Evolutionary conservation across 2,888 invertebrate species (phyloP).

Genomic region (Eupeodes latifasciatus): DNA sequence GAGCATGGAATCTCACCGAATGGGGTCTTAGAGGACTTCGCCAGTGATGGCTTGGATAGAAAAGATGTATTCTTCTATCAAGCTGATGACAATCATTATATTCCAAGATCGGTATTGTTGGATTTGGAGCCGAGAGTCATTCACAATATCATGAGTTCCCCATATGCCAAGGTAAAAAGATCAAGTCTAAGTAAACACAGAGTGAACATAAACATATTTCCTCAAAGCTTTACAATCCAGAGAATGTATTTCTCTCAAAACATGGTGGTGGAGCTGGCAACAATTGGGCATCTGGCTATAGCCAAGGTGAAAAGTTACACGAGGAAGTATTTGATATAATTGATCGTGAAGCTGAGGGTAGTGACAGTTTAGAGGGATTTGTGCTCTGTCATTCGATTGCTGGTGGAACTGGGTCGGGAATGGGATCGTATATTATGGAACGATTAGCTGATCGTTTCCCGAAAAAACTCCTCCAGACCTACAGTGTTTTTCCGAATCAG

Average conservation of each 20-base stretch:
- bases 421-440: slow-evolving; percentile 98
- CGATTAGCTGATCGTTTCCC: slow-evolving; percentile 97
- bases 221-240: slow-evolving; percentile 95
- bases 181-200: not conserved
- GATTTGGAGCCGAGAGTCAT: slow-evolving; percentile 99
- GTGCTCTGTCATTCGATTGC: slow-evolving; percentile 99
- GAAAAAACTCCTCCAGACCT: slow-evolving; percentile 98
- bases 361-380: slow-evolving; percentile 99
- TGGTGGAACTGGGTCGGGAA: slow-evolving; percentile 99
- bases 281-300: slow-evolving; percentile 99
- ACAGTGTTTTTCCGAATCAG: slow-evolving; percentile 99
- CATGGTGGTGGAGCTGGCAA: slow-evolving; percentile 99
- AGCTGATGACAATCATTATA: slow-evolving; percentile 99
- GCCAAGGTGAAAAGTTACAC: slow-evolving; percentile 95
- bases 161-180: slow-evolving; percentile 92
- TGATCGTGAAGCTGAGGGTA: slow-evolving; percentile 99
- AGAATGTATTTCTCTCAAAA: slow-evolving; percentile 98
- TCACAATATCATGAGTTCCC: slow-evolving; percentile 97
- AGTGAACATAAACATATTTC: not conserved
- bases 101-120: slow-evolving; percentile 96
- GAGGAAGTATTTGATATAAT: slow-evolving; percentile 99
- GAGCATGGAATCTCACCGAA: slow-evolving; percentile 99
- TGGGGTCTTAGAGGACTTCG: slow-evolving; percentile 95
- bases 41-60: slow-evolving; percentile 96
- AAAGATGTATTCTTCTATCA: slow-evolving; percentile 99